phyloP scores from a whole-genome alignment of 2,888 invertebrate genomes.

The Drosophila emarginata region DNA sequence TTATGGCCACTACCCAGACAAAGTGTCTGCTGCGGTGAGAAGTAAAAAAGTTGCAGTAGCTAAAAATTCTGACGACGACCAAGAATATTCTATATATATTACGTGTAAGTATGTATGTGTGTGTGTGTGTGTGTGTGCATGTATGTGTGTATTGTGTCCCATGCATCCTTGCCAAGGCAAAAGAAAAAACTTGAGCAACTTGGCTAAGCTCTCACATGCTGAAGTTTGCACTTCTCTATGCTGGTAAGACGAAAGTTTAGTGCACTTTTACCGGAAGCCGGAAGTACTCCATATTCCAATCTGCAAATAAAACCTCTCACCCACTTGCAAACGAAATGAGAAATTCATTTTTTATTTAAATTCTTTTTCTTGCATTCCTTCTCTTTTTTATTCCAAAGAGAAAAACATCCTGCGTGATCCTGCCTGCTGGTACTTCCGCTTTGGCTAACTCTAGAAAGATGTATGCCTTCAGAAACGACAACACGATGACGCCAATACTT shows the following conservation, averaged over 20 bases:
- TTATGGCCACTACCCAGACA: conserved; percentile 80
- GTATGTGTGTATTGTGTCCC: conserved; percentile 10
- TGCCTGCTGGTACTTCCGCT: conserved; percentile 70
- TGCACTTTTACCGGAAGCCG: conserved; percentile 73
- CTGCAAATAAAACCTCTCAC: conserved; percentile 61
- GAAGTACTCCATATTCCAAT: conserved; percentile 78
- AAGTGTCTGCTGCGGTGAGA: conserved; percentile 80
- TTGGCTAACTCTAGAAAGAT: conserved; percentile 74
- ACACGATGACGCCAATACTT: conserved; percentile 80
- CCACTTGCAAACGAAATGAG: conserved; percentile 54
- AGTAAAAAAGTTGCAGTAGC: conserved; percentile 56
- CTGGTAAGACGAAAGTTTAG: conserved; percentile 67
- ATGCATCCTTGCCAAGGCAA: conserved; percentile 7
- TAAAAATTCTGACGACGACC: conserved; percentile 19
- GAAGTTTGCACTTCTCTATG: conserved; percentile 55
- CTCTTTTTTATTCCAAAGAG: conserved; percentile 11
- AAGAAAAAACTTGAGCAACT: conserved; percentile 17
- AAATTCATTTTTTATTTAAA: conserved; percentile 73
- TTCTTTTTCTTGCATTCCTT: conserved; percentile 23
- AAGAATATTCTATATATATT: conserved; percentile 32
- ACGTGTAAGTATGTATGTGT: no score
- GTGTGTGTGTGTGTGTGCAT: conserved; percentile 18
- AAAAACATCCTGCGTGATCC: conserved; percentile 46
- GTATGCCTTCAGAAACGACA: conserved; percentile 78
- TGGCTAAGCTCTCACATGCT: conserved; percentile 22